Conservation (phyloP, 2,113 vertebrate genomes). For the Falcunculus frontatus region DNA sequence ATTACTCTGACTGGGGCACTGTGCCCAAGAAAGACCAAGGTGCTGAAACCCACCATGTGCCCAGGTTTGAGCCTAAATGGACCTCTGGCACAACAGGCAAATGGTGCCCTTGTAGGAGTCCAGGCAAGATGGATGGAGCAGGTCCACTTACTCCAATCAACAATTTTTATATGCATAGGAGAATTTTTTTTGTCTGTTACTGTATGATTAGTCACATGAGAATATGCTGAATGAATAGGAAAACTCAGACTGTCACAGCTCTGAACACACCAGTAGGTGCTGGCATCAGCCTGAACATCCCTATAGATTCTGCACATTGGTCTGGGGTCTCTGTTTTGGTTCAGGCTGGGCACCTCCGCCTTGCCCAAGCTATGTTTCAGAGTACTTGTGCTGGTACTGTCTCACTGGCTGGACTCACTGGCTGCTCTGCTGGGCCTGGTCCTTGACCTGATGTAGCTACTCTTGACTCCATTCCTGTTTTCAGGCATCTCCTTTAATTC, state of each 20-base stretch:
- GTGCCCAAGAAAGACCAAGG: background rate
- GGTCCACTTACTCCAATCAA: background rate
- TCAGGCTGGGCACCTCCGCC: background rate
- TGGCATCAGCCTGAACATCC: fast-evolving
- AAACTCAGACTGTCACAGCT: background rate
- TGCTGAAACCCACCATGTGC: background rate
- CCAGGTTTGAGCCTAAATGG: background rate
- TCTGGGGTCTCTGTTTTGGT: background rate
- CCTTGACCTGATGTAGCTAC: background rate
- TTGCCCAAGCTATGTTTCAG: background rate
- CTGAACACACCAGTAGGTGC: background rate
- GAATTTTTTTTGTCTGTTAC: background rate
- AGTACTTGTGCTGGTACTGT: background rate
- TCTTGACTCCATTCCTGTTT: background rate
- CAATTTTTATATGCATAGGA: background rate
- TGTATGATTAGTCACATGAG: background rate
- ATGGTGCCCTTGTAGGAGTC: background rate
- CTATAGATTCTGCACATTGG: background rate
- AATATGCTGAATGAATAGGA: background rate
- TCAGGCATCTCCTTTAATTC: background rate
- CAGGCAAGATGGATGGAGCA: background rate
- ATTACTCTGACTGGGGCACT: background rate
- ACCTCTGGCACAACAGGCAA: background rate
- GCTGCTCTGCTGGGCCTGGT: background rate
- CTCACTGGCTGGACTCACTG: background rate